A percentile compares a stretch with the other conserved stretches of the same genome.
Conservation (phyloP, 2,797 vertebrate genomes). For the Ctenopoma kingsleyae region DNA sequence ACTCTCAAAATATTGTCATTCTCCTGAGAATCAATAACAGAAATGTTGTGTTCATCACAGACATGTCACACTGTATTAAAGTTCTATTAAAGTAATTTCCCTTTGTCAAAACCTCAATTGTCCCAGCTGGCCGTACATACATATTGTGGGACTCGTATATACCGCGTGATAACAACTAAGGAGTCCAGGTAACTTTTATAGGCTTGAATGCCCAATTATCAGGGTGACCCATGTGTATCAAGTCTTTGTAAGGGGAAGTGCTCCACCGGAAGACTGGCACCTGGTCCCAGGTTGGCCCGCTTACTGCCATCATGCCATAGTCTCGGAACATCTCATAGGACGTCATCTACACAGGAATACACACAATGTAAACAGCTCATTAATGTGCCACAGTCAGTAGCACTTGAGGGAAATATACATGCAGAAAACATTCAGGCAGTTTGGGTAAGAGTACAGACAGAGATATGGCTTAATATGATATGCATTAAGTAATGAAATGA, state of each 20-base stretch:
- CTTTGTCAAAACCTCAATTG: constrained; percentile 44
- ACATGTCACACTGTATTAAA: constrained; percentile 1
- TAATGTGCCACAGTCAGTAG: background rate
- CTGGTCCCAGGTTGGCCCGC: constrained; percentile 92
- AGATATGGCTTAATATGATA: background rate
- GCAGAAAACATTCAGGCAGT: background rate
- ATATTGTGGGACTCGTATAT: background rate
- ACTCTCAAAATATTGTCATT: constrained; percentile 2
- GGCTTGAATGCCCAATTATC: constrained; percentile 92
- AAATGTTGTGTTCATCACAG: background rate
- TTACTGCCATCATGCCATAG: constrained; percentile 87
- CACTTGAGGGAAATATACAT: background rate
- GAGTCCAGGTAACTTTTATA: constrained; percentile 86
- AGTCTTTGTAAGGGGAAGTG: constrained; percentile 86
- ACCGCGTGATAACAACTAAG: constrained; percentile 71
- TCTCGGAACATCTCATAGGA: constrained; percentile 83
- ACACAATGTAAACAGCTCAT: constrained; percentile 17
- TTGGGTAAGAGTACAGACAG: background rate
- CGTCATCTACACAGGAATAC: constrained; percentile 85
- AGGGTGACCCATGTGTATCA: constrained; percentile 93
- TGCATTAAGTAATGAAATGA: background rate
- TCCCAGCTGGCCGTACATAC: constrained; percentile 10
- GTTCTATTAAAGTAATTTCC: constrained; percentile 33
- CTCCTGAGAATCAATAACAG: constrained; percentile 14
- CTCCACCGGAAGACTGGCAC: constrained; percentile 95